Evolutionary conservation across 2,888 invertebrate species (phyloP), one percentile per base, ranked within the genome.

Genomic region (Notocelia uddmanniana): DNA sequence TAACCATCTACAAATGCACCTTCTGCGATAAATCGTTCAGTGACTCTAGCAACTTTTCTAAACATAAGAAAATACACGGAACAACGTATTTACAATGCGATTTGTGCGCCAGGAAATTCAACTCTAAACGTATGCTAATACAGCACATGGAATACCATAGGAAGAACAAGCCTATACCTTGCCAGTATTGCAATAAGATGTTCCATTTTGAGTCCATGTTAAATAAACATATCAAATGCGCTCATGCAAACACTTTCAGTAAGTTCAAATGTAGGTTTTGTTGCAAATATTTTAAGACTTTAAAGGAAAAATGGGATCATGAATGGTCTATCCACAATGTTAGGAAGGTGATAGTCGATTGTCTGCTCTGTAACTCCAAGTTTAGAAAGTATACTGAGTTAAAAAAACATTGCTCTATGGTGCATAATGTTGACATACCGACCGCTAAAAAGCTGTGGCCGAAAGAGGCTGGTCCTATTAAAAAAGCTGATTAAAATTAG

Each of bases 11-110:
- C 84, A 89, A 92, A 71, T 94, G 94, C 78, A 89, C 88, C 0
- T 87, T 91, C 74, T 94, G 94, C 80, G 88, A 93, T 69, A 93
- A 94, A 74, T 89, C 91, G 9, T 94, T 94, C 75, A 92, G 91
- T 73, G 94, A 94, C 69, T 94, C 94, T 21, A 92, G 92, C 73
- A 94, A 94, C 73, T 94, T 93, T 74, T 94, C 93, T 1, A 94
- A 94, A 63, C 94, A 94, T 77, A 94, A 94, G 77, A 94, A 94
- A 74, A 89, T 92, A 26, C 94, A 94, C 77, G 92, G 92, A 21
- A 78, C 81, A 0, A 83, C 85, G 0, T 90, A 80, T 74, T 84
- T 89, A 58, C 94, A 94, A 72, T 94, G 94, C 77, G 93, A 94
- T 50, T 77, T 93, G 18, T 94, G 94, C 77, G 86, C 85, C 23